Conservation (phyloP, 1,140 invertebrate genomes). For the Macrobrachium nipponense region DNA sequence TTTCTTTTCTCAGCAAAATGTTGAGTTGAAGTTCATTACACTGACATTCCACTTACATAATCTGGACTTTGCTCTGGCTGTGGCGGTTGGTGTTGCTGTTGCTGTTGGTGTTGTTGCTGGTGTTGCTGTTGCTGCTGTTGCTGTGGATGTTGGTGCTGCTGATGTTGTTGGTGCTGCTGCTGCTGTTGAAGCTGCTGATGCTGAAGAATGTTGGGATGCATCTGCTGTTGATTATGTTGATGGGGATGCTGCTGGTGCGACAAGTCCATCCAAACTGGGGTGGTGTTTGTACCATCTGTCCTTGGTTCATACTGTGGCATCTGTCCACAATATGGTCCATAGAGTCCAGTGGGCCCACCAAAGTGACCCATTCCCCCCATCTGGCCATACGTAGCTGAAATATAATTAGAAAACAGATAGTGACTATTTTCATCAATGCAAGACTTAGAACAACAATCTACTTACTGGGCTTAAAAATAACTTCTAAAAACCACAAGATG, state of each 20-base stretch:
- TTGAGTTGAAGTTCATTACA: no score
- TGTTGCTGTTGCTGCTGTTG: constrained; percentile 24
- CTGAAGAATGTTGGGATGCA: constrained; percentile 14
- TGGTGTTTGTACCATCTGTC: constrained; percentile 39
- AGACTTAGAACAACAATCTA: no score
- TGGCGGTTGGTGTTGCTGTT: not conserved
- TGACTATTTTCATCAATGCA: not conserved
- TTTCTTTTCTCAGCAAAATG: no score
- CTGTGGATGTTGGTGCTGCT: constrained; percentile 23
- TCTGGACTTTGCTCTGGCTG: not conserved
- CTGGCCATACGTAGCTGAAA: constrained; percentile 33
- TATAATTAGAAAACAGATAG: not conserved
- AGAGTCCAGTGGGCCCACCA: constrained; percentile 37
- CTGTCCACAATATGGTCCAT: constrained; percentile 50
- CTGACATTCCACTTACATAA: constrained; percentile 6
- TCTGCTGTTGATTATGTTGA: constrained; percentile 15
- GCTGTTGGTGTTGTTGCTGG: constrained; percentile 19
- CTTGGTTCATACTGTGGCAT: constrained; percentile 49
- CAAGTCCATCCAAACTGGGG: constrained; percentile 38
- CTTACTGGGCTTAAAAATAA: not conserved
- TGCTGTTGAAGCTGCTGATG: constrained; percentile 31
- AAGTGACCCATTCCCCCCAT: constrained; percentile 49
- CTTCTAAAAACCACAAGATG: not conserved
- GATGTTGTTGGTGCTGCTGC: constrained; percentile 22
- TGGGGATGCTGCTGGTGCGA: constrained; percentile 4